Evolutionary conservation across 2,113 vertebrate species (phyloP).

Genomic region (Sylvilagus bachmani): DNA sequence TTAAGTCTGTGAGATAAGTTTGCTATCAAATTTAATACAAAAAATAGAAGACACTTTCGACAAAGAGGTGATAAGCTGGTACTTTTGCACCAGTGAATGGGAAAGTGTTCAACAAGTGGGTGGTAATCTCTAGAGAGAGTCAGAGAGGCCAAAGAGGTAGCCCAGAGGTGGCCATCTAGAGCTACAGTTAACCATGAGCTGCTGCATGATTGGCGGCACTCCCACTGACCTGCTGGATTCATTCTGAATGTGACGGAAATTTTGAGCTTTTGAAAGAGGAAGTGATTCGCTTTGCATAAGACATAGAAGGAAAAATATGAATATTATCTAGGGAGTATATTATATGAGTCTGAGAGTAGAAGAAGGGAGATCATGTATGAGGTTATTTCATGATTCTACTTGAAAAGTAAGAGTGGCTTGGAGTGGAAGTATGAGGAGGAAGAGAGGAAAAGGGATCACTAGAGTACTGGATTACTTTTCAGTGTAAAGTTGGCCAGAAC

Average conservation of each 20-base stretch:
- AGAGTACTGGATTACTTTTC: background rate
- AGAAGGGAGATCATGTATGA: background rate
- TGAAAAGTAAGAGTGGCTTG: background rate
- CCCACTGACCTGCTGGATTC: background rate
- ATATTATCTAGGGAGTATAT: background rate
- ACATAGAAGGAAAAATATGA: background rate
- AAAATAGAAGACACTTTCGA: background rate
- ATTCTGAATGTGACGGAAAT: background rate
- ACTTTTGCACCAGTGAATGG: background rate
- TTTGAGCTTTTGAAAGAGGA: background rate
- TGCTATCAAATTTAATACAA: background rate
- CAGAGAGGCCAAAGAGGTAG: background rate
- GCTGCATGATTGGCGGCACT: background rate
- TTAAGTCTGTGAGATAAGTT: background rate
- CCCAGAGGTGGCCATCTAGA: background rate
- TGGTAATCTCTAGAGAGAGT: background rate
- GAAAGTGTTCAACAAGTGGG: background rate
- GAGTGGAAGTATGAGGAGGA: no score
- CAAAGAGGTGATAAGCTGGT: background rate
- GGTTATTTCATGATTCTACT: background rate
- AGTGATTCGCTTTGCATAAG: background rate
- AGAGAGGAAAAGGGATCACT: background rate
- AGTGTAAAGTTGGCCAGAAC: background rate
- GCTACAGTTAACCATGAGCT: background rate
- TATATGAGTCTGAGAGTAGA: background rate